Base-by-base conservation (phyloP, 2,113 vertebrate genomes). In the Danionella cerebrum region DNA sequence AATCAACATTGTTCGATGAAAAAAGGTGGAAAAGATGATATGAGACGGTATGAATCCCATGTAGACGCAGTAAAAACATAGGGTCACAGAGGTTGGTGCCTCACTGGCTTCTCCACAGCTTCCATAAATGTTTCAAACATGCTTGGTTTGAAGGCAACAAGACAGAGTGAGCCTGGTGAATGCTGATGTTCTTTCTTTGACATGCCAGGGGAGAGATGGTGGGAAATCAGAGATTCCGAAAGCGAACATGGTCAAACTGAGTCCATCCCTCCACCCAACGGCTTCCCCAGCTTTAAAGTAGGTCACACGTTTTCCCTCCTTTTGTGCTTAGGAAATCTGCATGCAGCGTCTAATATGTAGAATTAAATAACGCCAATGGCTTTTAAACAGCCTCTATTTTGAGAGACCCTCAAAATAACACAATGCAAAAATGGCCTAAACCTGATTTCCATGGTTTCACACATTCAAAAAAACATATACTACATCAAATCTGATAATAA, bases 51-150 rank as follows among this genome's bases (percentile, higher is more conserved):
- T 78, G 76, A 79, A 79, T 70, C 16, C 69, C 21, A 27, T 67
- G 39, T 48, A 31, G n/a, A n/a, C n/a, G n/a, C n/a, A n/a, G n/a
- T n/a, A n/a, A n/a, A n/a, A n/a, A n/a, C n/a, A n/a, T n/a, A n/a
- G n/a, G n/a, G n/a, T n/a, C n/a, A n/a, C n/a, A n/a, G n/a, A n/a
- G n/a, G n/a, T n/a, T n/a, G n/a, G n/a, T n/a, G n/a, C n/a, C n/a
- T n/a, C n/a, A n/a, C n/a, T n/a, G n/a, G n/a, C n/a, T n/a, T n/a
- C n/a, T n/a, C n/a, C n/a, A 71, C 69, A 66, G 80, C 70, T 60
- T 13, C 74, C 70, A 81, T 73, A 78, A 73, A 72, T 79, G 79
- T 81, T 85, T 86, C 80, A 83, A 81, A 85, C n/a, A 8, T 0
- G 10, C 25, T 11, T 0, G 21, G 77, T 79, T 76, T 71, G 66